Base-by-base conservation (phyloP, 2,113 vertebrate genomes). In the Uria aalge region DNA sequence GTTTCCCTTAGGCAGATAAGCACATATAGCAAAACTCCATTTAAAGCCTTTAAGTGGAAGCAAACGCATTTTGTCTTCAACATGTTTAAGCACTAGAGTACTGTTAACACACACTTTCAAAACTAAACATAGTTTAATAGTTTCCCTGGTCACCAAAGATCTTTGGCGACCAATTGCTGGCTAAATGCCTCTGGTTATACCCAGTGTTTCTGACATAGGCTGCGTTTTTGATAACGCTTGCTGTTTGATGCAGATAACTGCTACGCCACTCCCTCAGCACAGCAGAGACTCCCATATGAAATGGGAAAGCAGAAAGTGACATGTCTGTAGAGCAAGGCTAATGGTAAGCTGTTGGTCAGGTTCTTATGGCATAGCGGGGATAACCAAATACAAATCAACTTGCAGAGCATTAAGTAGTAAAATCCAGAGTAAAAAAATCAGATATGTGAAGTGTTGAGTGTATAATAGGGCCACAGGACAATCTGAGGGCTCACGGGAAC, bases 231-330 rank as follows among this genome's bases (percentile, higher is more conserved):
- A 95, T 96, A 97, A 87, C 1, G 9, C 77, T 76, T 0, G 0
- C 74, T 91, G 93, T 75, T 79, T 71, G 74, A 85, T 78, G 47
- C 68, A 63, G 93, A 97, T 96, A 96, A 85, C 26, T 14, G n/a
- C 32, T 29, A 36, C n/a, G 73, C 56, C 78, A 45, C 84, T 93
- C 95, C 69, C 60, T 59, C 38, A 45, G 63, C 60, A 47, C 53
- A n/a, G 67, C 1, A 3, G 40, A 79, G 50, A 52, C 80, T 95
- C 75, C 56, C 56, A 15, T 2, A 38, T 13, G 48, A 64, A 92
- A 87, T 16, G 16, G 18, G 63, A 92, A 92, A 95, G 66, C 14
- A 81, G 41, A 83, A 77, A 48, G 34, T 5, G 29, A 57, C 76
- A 38, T 1, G 5, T 67, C 29, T 90, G 16, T 21, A 81, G 34